Evolutionary conservation across 1,140 invertebrate genomes (phyloP).

Genomic region (Micrasema minimum): DNA sequence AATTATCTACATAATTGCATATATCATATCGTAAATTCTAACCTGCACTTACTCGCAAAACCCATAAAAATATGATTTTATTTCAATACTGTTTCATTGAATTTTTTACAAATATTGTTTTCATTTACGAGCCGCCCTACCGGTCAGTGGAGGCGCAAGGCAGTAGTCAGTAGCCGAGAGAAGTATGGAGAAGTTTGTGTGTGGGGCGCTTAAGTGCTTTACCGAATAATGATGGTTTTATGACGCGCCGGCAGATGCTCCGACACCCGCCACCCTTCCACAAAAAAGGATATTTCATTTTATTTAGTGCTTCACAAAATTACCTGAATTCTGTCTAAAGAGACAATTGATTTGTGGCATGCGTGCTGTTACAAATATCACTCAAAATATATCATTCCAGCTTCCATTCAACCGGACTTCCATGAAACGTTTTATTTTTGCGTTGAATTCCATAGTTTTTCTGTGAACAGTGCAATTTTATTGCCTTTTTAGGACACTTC

Average conservation of each 20-base stretch:
- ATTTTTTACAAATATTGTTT: no score
- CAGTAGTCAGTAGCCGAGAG: constrained; percentile 25
- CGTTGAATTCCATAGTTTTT: no score
- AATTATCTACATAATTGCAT: no score
- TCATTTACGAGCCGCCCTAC: constrained; percentile 18
- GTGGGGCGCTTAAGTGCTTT: constrained; percentile 43
- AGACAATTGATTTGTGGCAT: constrained; percentile 45
- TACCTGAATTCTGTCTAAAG: constrained; percentile 38
- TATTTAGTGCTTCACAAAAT: constrained; percentile 45
- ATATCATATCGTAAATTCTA: no score
- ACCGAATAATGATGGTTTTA: constrained; percentile 51
- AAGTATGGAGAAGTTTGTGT: constrained; percentile 9
- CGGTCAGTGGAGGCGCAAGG: constrained; percentile 15
- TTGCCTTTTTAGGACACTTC: no score
- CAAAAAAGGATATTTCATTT: constrained; percentile 45
- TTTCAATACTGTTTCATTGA: no score
- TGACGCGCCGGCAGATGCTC: constrained; percentile 50
- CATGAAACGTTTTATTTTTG: no score
- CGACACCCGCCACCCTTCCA: constrained; percentile 17
- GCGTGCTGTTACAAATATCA: constrained; percentile 30
- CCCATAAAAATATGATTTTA: no score
- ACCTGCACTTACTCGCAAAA: no score
- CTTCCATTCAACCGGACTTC: no score
- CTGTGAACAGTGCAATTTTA: no score
- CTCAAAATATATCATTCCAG: neutral